Evolutionary conservation across 2,113 vertebrate species (phyloP), one percentile per base, ranked within the genome.

Genomic region (Colius striatus): DNA sequence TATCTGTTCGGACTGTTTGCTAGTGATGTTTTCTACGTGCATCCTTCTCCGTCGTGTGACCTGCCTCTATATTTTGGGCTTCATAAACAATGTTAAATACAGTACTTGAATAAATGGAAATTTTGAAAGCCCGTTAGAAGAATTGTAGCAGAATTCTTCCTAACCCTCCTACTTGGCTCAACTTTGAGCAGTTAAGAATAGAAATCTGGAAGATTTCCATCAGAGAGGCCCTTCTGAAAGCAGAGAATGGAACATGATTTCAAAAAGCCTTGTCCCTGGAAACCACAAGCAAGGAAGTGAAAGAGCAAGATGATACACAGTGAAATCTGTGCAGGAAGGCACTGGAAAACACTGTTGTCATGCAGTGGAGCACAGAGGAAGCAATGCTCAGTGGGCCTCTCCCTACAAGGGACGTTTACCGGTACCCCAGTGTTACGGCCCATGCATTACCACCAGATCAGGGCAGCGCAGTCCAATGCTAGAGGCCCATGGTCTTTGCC

Each of bases 231-330:
- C 62, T 85, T 90, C 71, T 93, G 72, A 65, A 71, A 92, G 75
- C 10, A 72, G n/a, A 84, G 84, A 89, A 87, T 21, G 13, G 8
- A 86, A 29, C 47, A 29, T 1, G 1, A 2, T 95, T 83, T 85
- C 43, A 54, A 84, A 89, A 87, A 57, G 22, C 17, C 17, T 78
- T 14, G 22, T 67, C 45, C 58, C 66, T 0, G 4, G 67, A 92
- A 95, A 73, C 45, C 77, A 66, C 4, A 16, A 53, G 75, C 73
- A 75, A 89, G 89, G 84, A 94, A 94, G 71, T 41, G 62, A 90
- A 83, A 93, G 54, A 79, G 20, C 66, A 70, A 80, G 47, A 85
- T n/a, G 48, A 73, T 21, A 36, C 51, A 72, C 53, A 61, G 48
- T 81, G 81, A 84, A 94, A 87, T 68, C 53, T 0, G 9, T 55